Evolutionary conservation across 1,140 invertebrate genomes (phyloP), one percentile per base, ranked within the genome.

Genomic region (Augochlora pura): DNA sequence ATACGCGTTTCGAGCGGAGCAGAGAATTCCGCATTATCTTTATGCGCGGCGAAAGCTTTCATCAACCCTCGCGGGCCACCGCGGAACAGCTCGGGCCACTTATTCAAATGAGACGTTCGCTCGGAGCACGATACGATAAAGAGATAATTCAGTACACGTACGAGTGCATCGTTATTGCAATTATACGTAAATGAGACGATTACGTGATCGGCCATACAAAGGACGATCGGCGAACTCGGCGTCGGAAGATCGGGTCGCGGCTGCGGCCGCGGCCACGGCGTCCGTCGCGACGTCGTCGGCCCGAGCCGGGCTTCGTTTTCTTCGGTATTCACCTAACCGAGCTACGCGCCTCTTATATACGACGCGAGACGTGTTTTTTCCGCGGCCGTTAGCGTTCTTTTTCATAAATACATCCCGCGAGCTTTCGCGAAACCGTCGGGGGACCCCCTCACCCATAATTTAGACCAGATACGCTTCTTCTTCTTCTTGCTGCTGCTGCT

Each of bases 111-210:
- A 76, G 83, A 85, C 73, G 65, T 78, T 84, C n/a, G 57, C 57
- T 54, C 52, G 32, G 8, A 59, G 60, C 54, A 65, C 67, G 46
- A 80, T 59, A 63, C 65, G 84, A 85, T 85, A 84, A 80, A 86
- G 84, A 83, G 73, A 86, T 83, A 84, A 86, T 86, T 87, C 84
- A 77, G 66, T 76, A 75, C 84, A 86, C 70, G 83, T 85, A 83
- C 81, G 67, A 73, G 81, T 78, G 71, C 68, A 71, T 80, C 77
- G 71, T 87, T 87, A 86, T 79, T 84, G 82, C 76, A 81, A 83
- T 79, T 79, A 86, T 79, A 86, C 78, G 78, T 84, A 84, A 83
- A 86, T 80, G 83, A 85, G 77, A 80, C 77, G 81, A 86, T 86
- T 81, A 76, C 68, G 79, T 68, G 81, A 79, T 81, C 69, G 78